A percentile compares a stretch with the other conserved stretches of the same genome.
phyloP scores from a whole-genome alignment of 2,888 invertebrate genomes.

The Oegoconia quadripuncta region DNA sequence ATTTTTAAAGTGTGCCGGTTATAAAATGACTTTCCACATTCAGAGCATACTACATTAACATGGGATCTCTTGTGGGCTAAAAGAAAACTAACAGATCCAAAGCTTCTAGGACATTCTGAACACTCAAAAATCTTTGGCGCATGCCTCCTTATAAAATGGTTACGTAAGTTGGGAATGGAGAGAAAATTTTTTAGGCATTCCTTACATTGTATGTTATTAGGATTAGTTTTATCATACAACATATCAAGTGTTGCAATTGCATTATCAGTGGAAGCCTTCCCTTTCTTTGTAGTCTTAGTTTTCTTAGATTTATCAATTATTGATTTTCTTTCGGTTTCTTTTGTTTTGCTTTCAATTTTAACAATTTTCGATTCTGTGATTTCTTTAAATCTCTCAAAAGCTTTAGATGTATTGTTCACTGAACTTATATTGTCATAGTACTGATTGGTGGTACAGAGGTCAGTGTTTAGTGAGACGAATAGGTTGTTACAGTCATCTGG shows the following conservation, averaged over 20 bases:
- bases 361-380: constrained; percentile 15
- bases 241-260: constrained; percentile 36
- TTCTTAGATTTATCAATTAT: constrained; percentile 17
- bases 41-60: constrained; percentile 39
- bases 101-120: constrained; percentile 39
- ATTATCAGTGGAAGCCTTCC: constrained; percentile 3
- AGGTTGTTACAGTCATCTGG: constrained; percentile 32
- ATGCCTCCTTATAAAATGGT: constrained; percentile 50
- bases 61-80: constrained; percentile 44
- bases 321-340: constrained; percentile 13
- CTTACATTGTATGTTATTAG: constrained; percentile 37
- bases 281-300: constrained; percentile 17
- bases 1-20: constrained; percentile 45
- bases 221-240: constrained; percentile 35
- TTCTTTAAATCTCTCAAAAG: constrained; percentile 30
- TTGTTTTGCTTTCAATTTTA: background rate
- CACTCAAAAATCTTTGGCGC: constrained; percentile 48
- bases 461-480: constrained; percentile 39
- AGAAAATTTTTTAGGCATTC: constrained; percentile 43
- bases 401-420: constrained; percentile 23
- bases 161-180: constrained; percentile 37
- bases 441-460: constrained; percentile 37
- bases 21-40: constrained; percentile 53
- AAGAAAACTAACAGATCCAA: constrained; percentile 36
- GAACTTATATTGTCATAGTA: constrained; percentile 36